Evolutionary conservation across 2,797 vertebrate species (phyloP), one percentile per base, ranked within the genome.

Genomic region (Allobates femoralis): DNA sequence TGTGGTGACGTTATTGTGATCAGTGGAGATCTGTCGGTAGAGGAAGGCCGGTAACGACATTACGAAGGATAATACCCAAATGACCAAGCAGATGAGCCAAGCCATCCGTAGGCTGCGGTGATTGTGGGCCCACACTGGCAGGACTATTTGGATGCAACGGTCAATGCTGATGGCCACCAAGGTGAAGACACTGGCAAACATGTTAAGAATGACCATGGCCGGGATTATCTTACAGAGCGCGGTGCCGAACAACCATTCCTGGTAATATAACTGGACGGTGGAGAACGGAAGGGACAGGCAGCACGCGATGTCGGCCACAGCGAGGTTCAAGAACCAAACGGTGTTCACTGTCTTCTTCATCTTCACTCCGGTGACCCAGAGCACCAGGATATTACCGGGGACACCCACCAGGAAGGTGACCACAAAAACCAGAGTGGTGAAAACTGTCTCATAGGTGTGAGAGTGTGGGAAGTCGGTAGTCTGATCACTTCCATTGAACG

Each of bases 61-160:
- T 3, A 92, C 0, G 0, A 95, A 88, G 21, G 95, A 94, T 81
- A 93, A 10, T 8, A 90, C 16, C 96, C 96, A 97, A 64, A 92
- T 91, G 46, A 90, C 83, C 0, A 87, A 73, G n/a, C 94, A 95
- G 14, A 92, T 16, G 0, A 60, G 0, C 0, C 69, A 90, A 0
- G 92, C n/a, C 0, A 89, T 81, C 56, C 89, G 55, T 37, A 93
- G 83, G 0, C 11, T 93, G n/a, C 95, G 93, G 71, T 93, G 93
- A 76, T 96, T 96, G 89, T 96, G 95, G 79, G 95, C 94, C 96
- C 95, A 96, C 87, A 97, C 79, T 0, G 96, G 96, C 82, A 91
- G 94, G 78, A 93, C 88, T 5, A 97, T 95, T 50, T 94, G 81
- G 10, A 93, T 86, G 50, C 94, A 96, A 11, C 95, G 92, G 89